Evolutionary conservation across 2,113 vertebrate genomes (phyloP), one percentile per base, ranked within the genome.

Genomic region (Hemibagrus wyckioides): DNA sequence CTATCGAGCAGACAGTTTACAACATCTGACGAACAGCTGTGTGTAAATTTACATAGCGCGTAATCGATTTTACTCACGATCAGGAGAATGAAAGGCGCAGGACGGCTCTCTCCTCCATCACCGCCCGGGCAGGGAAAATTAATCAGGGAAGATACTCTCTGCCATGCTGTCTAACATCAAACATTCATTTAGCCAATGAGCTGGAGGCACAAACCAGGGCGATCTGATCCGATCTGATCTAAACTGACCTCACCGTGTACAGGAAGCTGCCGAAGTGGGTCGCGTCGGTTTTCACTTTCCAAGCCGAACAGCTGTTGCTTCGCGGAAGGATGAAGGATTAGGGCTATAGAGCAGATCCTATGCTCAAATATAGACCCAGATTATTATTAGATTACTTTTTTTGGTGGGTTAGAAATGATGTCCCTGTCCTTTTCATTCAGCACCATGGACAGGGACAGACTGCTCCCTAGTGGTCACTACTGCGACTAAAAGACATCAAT

Each of bases 381-480:
- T 11, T 86, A 23, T 44, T 65, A 86, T 86, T 57, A 81, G 50
- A 36, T 86, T 71, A 71, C 77, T 41, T 86, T 63, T 33, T 81
- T 19, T 28, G 30, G 3, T 61, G 10, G 4, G 10, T 82, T 9
- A 63, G 56, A 81, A 81, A 81, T 17, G 81, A 83, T 50, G 25
- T 44, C 17, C 59, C 39, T 65, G 57, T 33, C 23, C 30, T 80
- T 41, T 84, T 85, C 87, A 88, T 48, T 87, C 87, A 88, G 87
- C 63, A 88, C 87, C 87, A 30, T 56, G 83, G 65, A 85, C 69
- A 85, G 84, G 61, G 83, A 88, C 44, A 85, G 41, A 65, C 15
- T 67, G 85, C 75, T 77, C 75, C 28, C 73, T 50, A 63, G 73
- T 85, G 52, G 73, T 50, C 71, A 50, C 0, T 25, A 15, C 4